phyloP scores from a whole-genome alignment of 2,113 vertebrate species.

The Helogale parvula region DNA sequence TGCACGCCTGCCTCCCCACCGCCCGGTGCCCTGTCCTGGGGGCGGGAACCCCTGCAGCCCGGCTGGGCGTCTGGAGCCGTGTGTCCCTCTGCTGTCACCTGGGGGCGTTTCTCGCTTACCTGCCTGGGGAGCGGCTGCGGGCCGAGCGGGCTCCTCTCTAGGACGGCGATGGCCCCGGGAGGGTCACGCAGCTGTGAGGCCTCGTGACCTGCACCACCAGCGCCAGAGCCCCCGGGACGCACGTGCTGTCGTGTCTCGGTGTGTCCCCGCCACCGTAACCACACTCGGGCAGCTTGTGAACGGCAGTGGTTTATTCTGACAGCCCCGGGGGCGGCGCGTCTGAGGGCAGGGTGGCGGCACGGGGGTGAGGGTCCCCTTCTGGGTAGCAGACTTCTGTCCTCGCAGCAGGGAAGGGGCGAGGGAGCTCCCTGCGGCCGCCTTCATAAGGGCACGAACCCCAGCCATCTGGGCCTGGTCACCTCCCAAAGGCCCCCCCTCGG shows the following conservation, averaged over 20 bases:
- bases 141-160: neutral
- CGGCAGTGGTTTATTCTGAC: neutral
- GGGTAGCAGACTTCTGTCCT: neutral
- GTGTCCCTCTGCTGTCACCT: neutral
- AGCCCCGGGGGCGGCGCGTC: neutral
- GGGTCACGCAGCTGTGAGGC: fast-evolving
- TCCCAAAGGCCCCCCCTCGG: neutral
- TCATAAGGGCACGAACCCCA: neutral
- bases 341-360: fast-evolving
- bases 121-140: neutral
- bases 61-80: neutral
- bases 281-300: fast-evolving
- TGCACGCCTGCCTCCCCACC: fast-evolving
- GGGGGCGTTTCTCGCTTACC: neutral
- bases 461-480: neutral
- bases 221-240: neutral
- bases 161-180: neutral
- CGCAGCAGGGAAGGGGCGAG: neutral
- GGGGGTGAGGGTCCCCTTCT: neutral
- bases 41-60: neutral
- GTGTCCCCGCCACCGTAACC: fast-evolving
- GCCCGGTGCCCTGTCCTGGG: neutral
- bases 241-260: neutral
- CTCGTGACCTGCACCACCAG: fast-evolving
- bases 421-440: neutral